These are phyloP conservation scores for Rhinogobius similis DNA, from an alignment of 2,113 vertebrate species.

Conservation along the genomic window DNA sequence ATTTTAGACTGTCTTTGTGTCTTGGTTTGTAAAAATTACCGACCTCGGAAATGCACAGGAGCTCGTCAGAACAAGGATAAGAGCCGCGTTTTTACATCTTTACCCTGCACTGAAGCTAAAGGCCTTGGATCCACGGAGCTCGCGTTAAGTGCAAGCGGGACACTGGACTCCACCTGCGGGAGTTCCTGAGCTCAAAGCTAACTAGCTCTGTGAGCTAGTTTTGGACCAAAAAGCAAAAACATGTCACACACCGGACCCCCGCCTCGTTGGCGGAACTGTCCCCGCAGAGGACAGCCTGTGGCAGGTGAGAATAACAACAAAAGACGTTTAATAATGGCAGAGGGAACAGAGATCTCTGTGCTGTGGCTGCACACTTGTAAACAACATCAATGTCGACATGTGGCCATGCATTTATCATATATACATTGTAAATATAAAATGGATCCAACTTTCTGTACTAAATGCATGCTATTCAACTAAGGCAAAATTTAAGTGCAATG, in stretches of 20 bases:
- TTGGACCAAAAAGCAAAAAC: neutral
- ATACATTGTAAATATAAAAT: neutral
- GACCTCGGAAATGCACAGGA: slow-evolving; percentile 1
- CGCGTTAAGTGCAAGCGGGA: slow-evolving; percentile 38
- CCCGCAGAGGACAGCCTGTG: slow-evolving; percentile 91
- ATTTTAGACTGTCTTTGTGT: neutral
- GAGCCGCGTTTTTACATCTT: slow-evolving; percentile 29
- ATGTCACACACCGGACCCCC: slow-evolving; percentile 92
- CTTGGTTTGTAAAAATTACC: neutral
- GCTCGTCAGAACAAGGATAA: slow-evolving; percentile 29
- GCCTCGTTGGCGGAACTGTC: slow-evolving; percentile 93
- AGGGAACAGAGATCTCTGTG: neutral
- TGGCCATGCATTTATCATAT: neutral
- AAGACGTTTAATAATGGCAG: neutral
- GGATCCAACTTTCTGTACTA: neutral
- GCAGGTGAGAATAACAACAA: slow-evolving; percentile 80
- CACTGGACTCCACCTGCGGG: neutral
- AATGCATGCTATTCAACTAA: neutral
- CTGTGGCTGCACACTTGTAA: neutral
- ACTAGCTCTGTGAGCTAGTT: neutral
- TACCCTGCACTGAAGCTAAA: slow-evolving; percentile 26
- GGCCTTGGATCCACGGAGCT: slow-evolving; percentile 54
- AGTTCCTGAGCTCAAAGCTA: slow-evolving; percentile 8
- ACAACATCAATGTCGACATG: neutral
- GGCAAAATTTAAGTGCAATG: neutral